Percentiles rank a stretch among this genome's conserved stretches.
These are phyloP conservation scores for Sipha flava DNA, from an alignment of 1,140 invertebrate genomes.

Conservation along the genomic window DNA sequence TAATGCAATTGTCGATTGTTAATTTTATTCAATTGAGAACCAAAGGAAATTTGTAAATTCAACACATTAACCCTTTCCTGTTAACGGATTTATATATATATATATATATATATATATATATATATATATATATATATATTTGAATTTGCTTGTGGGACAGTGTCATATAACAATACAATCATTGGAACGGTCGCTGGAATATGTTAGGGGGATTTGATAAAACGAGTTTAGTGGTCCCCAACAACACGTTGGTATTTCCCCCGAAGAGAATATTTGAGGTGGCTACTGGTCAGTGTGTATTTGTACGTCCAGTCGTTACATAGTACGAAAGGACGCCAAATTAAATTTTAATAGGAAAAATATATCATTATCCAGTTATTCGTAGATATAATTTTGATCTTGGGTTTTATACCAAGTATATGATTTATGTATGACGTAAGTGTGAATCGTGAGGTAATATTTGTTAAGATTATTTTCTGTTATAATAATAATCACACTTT, in stretches of 20 bases:
- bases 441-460: too few species aligned
- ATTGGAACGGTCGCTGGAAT: not conserved
- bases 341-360: too few species aligned
- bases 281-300: not conserved
- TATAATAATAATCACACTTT: not conserved
- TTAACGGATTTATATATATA: not conserved
- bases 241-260: not conserved
- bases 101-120: too few species aligned
- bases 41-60: not conserved
- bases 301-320: not conserved
- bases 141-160: not conserved
- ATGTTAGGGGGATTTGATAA: not conserved
- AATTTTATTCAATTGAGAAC: not conserved
- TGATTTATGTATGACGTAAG: too few species aligned
- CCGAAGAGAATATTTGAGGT: not conserved
- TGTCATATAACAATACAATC: not conserved
- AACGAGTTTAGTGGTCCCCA: not conserved
- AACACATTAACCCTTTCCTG: not conserved
- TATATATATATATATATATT: too few species aligned
- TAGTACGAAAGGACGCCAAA: not conserved
- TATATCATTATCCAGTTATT: too few species aligned
- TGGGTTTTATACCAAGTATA: too few species aligned
- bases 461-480: not conserved
- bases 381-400: too few species aligned
- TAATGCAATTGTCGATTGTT: not conserved